These are phyloP conservation scores for Daubentonia madagascariensis DNA, from an alignment of 2,113 vertebrate species.

Conservation along the genomic window DNA sequence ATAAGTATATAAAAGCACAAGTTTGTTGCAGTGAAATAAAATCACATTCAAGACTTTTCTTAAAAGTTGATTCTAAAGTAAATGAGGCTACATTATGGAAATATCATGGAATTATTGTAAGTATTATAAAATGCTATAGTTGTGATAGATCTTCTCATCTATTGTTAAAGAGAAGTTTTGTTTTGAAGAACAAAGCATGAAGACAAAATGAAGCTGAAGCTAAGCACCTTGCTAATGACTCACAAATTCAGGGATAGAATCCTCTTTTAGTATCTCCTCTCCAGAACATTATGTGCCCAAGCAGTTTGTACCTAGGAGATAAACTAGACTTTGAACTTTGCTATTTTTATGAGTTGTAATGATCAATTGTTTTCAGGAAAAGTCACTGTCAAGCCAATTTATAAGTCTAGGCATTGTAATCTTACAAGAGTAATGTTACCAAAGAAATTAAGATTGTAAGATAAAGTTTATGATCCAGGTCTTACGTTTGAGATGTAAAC, in stretches of 20 bases:
- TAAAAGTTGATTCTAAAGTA: slow-evolving; percentile 11
- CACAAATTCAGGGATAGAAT: not conserved
- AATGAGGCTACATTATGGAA: not conserved
- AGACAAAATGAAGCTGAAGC: not conserved
- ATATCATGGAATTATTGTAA: not conserved
- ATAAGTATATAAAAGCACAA: not conserved
- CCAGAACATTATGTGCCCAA: not conserved
- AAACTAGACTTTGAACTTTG: not conserved
- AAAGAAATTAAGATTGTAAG: not conserved
- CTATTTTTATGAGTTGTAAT: not conserved
- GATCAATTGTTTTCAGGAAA: not conserved
- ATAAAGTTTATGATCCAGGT: not conserved
- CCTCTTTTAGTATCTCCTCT: not conserved
- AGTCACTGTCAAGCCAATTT: not conserved
- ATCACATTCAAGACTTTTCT: not conserved
- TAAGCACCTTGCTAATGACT: not conserved
- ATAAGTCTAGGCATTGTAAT: not conserved
- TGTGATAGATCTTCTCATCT: not conserved
- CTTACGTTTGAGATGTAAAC: not conserved
- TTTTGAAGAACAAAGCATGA: not conserved
- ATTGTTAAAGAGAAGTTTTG: not conserved
- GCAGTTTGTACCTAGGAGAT: not conserved
- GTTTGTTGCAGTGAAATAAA: not conserved
- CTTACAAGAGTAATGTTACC: not conserved
- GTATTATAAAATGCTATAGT: not conserved